phyloP scores from a whole-genome alignment of 2,113 vertebrate species.

The Centropristis striata region DNA sequence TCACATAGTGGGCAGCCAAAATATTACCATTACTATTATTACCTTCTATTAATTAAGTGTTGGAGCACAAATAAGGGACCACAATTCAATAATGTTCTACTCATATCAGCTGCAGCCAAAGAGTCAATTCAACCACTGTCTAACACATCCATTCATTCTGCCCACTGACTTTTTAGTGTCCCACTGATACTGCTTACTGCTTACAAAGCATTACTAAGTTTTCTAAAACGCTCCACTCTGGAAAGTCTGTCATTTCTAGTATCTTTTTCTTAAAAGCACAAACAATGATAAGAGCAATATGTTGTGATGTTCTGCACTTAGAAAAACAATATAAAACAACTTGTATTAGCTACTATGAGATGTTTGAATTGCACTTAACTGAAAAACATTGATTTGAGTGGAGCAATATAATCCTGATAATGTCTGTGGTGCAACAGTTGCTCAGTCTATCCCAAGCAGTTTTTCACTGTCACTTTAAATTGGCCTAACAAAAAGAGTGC shows the following conservation, averaged over 20 bases:
- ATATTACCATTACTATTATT: conserved; percentile 7
- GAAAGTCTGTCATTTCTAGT: neutral
- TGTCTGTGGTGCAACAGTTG: too few species aligned
- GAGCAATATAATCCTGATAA: too few species aligned
- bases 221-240: conserved; percentile 22
- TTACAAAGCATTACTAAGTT: conserved; percentile 27
- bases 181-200: conserved; percentile 18
- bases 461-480: too few species aligned
- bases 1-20: conserved; percentile 14
- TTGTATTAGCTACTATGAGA: neutral
- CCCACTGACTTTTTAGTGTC: conserved; percentile 23
- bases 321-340: neutral
- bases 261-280: conserved; percentile 1
- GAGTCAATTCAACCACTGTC: conserved; percentile 34
- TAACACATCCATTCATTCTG: conserved; percentile 41
- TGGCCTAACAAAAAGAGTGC: too few species aligned
- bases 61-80: conserved; percentile 25
- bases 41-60: conserved; percentile 31
- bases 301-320: neutral
- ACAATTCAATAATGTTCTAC: conserved; percentile 35
- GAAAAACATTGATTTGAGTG: too few species aligned
- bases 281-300: neutral
- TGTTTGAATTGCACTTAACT: too few species aligned
- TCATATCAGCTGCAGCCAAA: conserved; percentile 27
- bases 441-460: too few species aligned